phyloP scores from a whole-genome alignment of 1,140 invertebrate species.

The Drosophila tani region DNA sequence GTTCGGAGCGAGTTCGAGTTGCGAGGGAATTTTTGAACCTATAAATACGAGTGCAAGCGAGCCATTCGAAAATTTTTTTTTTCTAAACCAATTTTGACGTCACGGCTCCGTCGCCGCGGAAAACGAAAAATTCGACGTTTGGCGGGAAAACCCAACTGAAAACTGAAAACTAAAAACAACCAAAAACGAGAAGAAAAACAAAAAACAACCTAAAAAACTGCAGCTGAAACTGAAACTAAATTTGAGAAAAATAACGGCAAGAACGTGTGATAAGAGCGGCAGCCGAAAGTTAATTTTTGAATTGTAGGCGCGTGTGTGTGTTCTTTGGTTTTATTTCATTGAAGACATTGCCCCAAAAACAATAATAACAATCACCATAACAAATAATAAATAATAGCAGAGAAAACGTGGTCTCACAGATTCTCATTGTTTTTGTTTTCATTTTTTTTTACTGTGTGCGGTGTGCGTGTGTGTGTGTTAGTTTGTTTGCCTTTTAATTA shows the following conservation, averaged over 20 bases:
- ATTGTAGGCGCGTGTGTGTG: constrained; percentile 38
- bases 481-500: constrained; percentile 73
- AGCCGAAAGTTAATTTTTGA: constrained; percentile 57
- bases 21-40: constrained; percentile 1
- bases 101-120: constrained; percentile 23
- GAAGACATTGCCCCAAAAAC: constrained; percentile 24
- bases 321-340: constrained; percentile 22
- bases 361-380: constrained; percentile 17
- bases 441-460: constrained; percentile 64
- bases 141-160: constrained; percentile 19
- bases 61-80: constrained; percentile 11
- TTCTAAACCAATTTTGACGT: constrained; percentile 6
- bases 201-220: constrained; percentile 4
- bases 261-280: constrained; percentile 69
- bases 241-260: constrained; percentile 6
- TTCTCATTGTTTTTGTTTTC: constrained; percentile 52
- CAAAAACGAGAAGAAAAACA: constrained; percentile 3
- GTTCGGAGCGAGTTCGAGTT: constrained; percentile 8
- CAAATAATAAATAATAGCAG: constrained; percentile 30
- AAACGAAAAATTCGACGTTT: constrained; percentile 24
- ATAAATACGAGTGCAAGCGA: constrained; percentile 17
- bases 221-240: constrained; percentile 14
- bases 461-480: constrained; percentile 42
- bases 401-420: constrained; percentile 32
- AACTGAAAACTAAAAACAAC: constrained; percentile 9